Conservation (phyloP, 2,888 invertebrate species). For the Tinea pellionella region DNA sequence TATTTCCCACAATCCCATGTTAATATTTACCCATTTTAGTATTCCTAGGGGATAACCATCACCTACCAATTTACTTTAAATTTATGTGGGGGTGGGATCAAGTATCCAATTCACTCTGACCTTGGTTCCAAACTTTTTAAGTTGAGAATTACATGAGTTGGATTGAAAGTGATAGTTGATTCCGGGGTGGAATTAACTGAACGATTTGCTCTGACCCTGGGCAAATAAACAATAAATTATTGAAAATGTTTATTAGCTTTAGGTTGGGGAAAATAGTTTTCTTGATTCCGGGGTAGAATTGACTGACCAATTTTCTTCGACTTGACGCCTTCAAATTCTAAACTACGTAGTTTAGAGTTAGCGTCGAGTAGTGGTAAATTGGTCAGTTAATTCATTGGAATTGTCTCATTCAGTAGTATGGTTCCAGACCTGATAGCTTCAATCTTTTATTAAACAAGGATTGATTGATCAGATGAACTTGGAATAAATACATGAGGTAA, state of each 20-base stretch:
- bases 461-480: too few species aligned
- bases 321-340: background rate
- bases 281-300: background rate
- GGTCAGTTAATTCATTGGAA: background rate
- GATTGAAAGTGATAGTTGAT: background rate
- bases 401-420: background rate
- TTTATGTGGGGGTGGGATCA: background rate
- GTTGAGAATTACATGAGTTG: background rate
- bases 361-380: background rate
- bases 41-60: background rate
- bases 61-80: background rate
- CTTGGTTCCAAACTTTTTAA: background rate
- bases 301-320: background rate
- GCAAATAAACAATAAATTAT: background rate
- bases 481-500: background rate
- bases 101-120: background rate
- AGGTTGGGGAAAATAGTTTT: background rate
- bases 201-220: background rate
- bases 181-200: background rate
- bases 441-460: too few species aligned
- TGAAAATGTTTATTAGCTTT: background rate
- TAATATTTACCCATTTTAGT: background rate
- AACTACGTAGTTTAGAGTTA: too few species aligned
- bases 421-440: too few species aligned
- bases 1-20: background rate